A percentile compares a stretch with the other conserved stretches of the same genome.
phyloP scores from a whole-genome alignment of 2,113 vertebrate genomes.

The Circaetus gallicus region DNA sequence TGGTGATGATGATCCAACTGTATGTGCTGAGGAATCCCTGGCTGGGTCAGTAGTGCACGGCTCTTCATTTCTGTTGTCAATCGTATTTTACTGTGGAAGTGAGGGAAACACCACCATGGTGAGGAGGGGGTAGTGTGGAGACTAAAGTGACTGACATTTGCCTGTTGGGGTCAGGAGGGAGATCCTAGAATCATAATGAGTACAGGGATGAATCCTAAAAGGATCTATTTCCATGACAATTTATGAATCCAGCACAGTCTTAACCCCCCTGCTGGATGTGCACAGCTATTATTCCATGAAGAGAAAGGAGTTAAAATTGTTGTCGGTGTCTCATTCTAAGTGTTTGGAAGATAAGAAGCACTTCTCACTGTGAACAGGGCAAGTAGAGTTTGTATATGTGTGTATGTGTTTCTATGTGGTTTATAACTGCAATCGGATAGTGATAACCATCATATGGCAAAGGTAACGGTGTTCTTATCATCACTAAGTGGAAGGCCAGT shows the following conservation, averaged over 20 bases:
- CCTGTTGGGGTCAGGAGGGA: background rate
- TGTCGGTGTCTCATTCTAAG: background rate
- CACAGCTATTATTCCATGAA: background rate
- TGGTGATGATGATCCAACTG: background rate
- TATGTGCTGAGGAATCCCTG: background rate
- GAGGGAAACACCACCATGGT: background rate
- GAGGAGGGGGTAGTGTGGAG: background rate
- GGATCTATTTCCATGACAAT: background rate
- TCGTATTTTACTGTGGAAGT: rapidly evolving
- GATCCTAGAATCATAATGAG: background rate
- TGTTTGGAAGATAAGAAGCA: background rate
- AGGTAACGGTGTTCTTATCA: background rate
- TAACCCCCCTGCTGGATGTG: rapidly evolving
- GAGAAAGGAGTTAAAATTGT: background rate
- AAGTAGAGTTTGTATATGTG: background rate
- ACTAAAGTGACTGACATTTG: background rate
- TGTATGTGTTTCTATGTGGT: background rate
- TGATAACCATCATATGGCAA: background rate
- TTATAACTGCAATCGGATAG: background rate
- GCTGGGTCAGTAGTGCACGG: too few relatives aligned
- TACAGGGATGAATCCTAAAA: background rate
- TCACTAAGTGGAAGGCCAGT: background rate
- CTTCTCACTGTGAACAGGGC: background rate
- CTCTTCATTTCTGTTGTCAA: background rate
- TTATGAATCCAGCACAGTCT: background rate